Base-by-base conservation (phyloP, 2,797 vertebrate species). In the Kryptolebias ocellatus region DNA sequence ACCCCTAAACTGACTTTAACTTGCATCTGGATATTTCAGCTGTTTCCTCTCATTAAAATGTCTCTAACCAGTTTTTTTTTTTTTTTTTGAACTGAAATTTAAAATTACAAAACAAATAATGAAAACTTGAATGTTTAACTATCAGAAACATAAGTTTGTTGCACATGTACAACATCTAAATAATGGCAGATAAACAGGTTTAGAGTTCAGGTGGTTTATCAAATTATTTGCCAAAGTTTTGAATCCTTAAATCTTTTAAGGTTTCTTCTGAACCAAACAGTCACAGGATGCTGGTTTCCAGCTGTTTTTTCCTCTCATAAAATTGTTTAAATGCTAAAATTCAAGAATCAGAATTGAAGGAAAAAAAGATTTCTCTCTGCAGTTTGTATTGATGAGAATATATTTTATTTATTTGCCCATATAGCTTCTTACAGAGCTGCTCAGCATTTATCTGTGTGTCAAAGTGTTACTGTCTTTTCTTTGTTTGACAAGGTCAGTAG, bases 21-120 rank as follows among this genome's bases (percentile, higher is more conserved):
- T 66, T 78, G 69, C 64, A 79, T 54, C 72, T 75, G 58, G 66
- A 80, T 20, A 45, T 37, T 6, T 59, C 63, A 58, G 7, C 14
- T 74, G 72, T 85, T 62, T 6, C 53, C 67, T 60, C 45, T 34
- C 29, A 72, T 75, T 87, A 57, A 66, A 60, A 57, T 83, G 67
- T 69, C 5, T 79, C 45, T 72, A 51, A 58, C 46, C 56, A 53
- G 10, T 62, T 18, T 28, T 34, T 63, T 79, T 46, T 79, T 46
- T 24, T 24, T 24, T 24, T 24, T 17, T 31, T 53, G 3, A 61
- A 39, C 3, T 39, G 1, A n/a, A 3, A 34, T 9, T 15, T n/a
- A 1, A 59, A 49, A n/a, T 15, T 3, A 28, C 1, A 20, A 8
- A 18, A 28, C 8, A 39, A 18, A 49, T 20, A 0, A 54, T 28